phyloP scores from a whole-genome alignment of 2,113 vertebrate species.

The Nibea albiflora region DNA sequence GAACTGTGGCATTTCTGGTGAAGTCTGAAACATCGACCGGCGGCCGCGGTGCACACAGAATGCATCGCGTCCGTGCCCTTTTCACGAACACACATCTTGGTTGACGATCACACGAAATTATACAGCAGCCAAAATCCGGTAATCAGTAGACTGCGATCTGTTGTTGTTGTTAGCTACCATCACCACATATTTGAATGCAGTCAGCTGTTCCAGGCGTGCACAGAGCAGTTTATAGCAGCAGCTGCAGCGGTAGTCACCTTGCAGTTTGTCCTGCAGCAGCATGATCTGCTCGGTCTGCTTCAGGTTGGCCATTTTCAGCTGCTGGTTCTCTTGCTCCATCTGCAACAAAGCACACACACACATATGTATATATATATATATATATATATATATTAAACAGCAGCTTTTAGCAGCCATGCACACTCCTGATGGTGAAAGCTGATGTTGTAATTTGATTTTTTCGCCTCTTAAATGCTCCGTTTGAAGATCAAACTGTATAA shows the following conservation, averaged over 20 bases:
- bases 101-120: too few species aligned
- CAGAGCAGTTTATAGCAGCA: background rate
- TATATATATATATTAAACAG: background rate
- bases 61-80: too few species aligned
- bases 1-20: too few species aligned
- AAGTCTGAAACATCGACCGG: too few species aligned
- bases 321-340: conserved; percentile 95
- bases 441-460: background rate
- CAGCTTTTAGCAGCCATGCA: background rate
- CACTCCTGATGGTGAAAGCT: background rate
- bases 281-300: conserved; percentile 89
- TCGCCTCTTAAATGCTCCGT: background rate
- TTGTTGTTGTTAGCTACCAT: background rate
- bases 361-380: too few species aligned
- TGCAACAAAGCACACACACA: conserved; percentile 58
- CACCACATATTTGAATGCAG: too few species aligned
- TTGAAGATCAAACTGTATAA: background rate
- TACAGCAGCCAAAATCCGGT: too few species aligned
- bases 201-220: too few species aligned
- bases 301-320: conserved; percentile 88
- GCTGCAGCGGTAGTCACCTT: conserved; percentile 81
- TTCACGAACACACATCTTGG: too few species aligned
- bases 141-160: background rate
- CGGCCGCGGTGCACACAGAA: too few species aligned
- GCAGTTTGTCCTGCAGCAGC: conserved; percentile 88